Percentiles rank a stretch among this genome's conserved stretches.
These are phyloP conservation scores for Montipora capricornis DNA, from an alignment of 64 coral and sea anemone genomes.

Conservation along the genomic window DNA sequence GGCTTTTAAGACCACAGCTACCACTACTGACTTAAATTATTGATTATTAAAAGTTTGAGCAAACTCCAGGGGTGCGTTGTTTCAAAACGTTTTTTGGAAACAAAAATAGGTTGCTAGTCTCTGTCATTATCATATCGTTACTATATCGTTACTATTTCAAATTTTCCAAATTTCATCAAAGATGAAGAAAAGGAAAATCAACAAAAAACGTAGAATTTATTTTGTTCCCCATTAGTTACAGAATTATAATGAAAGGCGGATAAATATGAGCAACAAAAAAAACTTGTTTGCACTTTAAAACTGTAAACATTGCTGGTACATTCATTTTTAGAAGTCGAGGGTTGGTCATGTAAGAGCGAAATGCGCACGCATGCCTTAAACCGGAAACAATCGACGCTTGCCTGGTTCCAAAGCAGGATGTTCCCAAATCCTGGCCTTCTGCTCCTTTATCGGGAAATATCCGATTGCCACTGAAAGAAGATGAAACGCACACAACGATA, in stretches of 20 bases:
- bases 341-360: too few species aligned
- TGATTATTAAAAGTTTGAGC: constrained; percentile 1
- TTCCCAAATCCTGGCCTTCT: too few species aligned
- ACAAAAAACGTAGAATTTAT: too few species aligned
- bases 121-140: background rate
- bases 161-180: background rate
- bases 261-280: background rate
- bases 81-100: background rate
- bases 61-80: constrained; percentile 6
- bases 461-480: too few species aligned
- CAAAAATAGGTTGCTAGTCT: background rate
- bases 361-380: too few species aligned
- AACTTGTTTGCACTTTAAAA: background rate
- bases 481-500: too few species aligned
- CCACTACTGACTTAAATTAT: constrained; percentile 21
- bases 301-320: background rate
- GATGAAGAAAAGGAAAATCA: too few species aligned
- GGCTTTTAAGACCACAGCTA: background rate
- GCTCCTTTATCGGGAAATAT: too few species aligned
- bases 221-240: background rate
- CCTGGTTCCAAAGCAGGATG: too few species aligned
- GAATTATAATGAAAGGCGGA: background rate
- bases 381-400: too few species aligned
- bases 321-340: background rate
- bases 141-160: background rate